These are phyloP conservation scores for Drosophila robusta DNA, from an alignment of 2,888 invertebrate genomes.

Conservation along the genomic window DNA sequence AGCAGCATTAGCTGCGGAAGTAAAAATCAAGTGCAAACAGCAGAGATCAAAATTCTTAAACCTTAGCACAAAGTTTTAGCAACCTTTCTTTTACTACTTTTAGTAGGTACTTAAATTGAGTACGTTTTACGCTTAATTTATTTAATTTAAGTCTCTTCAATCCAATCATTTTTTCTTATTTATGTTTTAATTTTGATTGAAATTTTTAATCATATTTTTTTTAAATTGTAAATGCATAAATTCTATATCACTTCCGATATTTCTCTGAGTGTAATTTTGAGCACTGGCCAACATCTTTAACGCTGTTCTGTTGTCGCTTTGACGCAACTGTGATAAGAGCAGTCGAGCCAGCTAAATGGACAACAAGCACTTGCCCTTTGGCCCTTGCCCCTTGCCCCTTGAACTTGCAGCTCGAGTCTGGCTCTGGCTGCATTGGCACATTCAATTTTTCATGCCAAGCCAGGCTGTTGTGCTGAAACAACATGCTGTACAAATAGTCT, in stretches of 20 bases:
- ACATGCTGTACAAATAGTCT: slow-evolving; percentile 43
- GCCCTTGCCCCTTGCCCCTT: not conserved
- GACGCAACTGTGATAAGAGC: slow-evolving; percentile 34
- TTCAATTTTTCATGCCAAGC: slow-evolving; percentile 80
- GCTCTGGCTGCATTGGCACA: slow-evolving; percentile 43
- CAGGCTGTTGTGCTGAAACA: slow-evolving; percentile 75
- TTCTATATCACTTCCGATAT: not conserved
- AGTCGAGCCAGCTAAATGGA: slow-evolving; percentile 15
- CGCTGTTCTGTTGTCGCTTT: slow-evolving; percentile 28
- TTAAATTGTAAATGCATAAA: too few species aligned
- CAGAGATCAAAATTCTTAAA: too few species aligned
- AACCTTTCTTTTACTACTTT: too few species aligned
- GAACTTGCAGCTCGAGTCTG: slow-evolving; percentile 1
- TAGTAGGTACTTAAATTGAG: too few species aligned
- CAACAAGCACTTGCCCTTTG: slow-evolving; percentile 1
- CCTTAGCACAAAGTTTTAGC: too few species aligned
- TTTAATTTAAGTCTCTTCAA: too few species aligned
- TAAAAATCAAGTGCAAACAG: too few species aligned
- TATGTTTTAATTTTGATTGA: too few species aligned
- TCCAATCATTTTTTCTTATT: too few species aligned
- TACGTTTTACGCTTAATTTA: too few species aligned
- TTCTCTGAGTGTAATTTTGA: not conserved
- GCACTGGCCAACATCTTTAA: slow-evolving; percentile 11
- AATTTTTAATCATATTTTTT: too few species aligned
- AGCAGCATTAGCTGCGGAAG: too few species aligned